phyloP scores from a whole-genome alignment of 2,888 invertebrate genomes.

The Temnothorax ravouxi region DNA sequence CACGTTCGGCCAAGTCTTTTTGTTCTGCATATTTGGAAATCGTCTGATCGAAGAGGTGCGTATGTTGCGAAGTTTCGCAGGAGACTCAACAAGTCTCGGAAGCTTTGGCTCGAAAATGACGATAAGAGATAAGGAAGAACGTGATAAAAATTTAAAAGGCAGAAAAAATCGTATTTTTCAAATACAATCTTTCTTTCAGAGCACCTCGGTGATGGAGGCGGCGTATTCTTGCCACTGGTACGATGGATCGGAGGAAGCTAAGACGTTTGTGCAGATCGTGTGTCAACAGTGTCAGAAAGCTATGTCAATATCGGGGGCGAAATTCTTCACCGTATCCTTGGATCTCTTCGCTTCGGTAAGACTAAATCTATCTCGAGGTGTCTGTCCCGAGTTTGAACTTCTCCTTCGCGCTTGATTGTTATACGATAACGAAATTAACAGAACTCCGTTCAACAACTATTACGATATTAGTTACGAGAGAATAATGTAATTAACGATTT shows the following conservation, averaged over 20 bases:
- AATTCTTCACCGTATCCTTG: conserved; percentile 95
- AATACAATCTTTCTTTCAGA: conserved; percentile 87
- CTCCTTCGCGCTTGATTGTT: background rate
- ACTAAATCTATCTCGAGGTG: conserved; percentile 58
- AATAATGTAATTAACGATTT: background rate
- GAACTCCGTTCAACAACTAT: background rate
- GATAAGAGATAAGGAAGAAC: background rate
- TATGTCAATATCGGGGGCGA: conserved; percentile 95
- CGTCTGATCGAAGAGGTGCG: conserved; percentile 94
- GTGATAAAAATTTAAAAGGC: background rate
- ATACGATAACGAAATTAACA: background rate
- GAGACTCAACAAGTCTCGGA: background rate
- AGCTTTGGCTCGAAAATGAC: background rate
- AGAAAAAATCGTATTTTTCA: background rate
- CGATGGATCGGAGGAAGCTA: conserved; percentile 95
- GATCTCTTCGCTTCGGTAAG: conserved; percentile 96
- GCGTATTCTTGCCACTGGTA: conserved; percentile 97
- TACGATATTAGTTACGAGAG: background rate
- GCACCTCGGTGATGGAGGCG: conserved; percentile 96
- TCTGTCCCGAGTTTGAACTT: conserved; percentile 10
- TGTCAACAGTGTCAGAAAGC: conserved; percentile 97
- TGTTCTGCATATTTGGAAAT: conserved; percentile 95
- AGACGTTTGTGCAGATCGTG: conserved; percentile 96
- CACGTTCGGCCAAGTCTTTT: conserved; percentile 94
- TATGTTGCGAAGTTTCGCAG: background rate